These are phyloP conservation scores for Ormyrus pomaceus DNA, from an alignment of 2,888 invertebrate genomes.

Conservation along the genomic window DNA sequence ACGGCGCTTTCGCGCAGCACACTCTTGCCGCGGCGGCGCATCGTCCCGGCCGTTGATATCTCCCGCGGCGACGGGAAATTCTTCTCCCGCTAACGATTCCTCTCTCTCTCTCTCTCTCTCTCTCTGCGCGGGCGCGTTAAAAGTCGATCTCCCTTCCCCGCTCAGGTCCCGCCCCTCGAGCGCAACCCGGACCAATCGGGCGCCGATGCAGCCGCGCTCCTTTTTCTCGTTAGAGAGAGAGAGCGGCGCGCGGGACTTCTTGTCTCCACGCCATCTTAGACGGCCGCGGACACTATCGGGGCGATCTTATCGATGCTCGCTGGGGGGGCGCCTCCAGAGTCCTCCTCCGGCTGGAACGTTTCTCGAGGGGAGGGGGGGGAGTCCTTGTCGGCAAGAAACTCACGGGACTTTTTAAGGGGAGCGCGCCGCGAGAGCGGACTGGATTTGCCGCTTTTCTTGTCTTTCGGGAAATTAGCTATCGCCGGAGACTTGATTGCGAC, in stretches of 20 bases:
- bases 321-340: slow-evolving; percentile 23
- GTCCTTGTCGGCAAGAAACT: not conserved
- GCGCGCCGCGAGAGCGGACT: not conserved
- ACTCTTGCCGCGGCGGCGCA: not conserved
- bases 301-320: slow-evolving; percentile 61
- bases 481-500: too few relatives aligned
- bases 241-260: slow-evolving; percentile 60
- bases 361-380: not conserved
- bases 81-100: slow-evolving; percentile 35
- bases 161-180: slow-evolving; percentile 43
- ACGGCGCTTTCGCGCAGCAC: not conserved
- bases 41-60: slow-evolving; percentile 46
- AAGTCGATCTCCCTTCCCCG: slow-evolving; percentile 18
- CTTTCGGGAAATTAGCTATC: too few relatives aligned
- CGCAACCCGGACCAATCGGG: slow-evolving; percentile 28
- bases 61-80: slow-evolving; percentile 41
- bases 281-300: slow-evolving; percentile 66
- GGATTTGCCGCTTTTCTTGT: too few relatives aligned
- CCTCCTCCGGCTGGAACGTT: not conserved
- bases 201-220: slow-evolving; percentile 22
- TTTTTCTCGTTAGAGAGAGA: too few relatives aligned
- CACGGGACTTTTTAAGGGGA: not conserved
- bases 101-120: slow-evolving; percentile 17
- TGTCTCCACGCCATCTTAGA: slow-evolving; percentile 73
- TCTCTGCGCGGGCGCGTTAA: slow-evolving; percentile 22